Percentiles rank a stretch among this genome's conserved stretches.
Conservation (phyloP, 2,888 invertebrate genomes). For the Sicus ferrugineus region DNA sequence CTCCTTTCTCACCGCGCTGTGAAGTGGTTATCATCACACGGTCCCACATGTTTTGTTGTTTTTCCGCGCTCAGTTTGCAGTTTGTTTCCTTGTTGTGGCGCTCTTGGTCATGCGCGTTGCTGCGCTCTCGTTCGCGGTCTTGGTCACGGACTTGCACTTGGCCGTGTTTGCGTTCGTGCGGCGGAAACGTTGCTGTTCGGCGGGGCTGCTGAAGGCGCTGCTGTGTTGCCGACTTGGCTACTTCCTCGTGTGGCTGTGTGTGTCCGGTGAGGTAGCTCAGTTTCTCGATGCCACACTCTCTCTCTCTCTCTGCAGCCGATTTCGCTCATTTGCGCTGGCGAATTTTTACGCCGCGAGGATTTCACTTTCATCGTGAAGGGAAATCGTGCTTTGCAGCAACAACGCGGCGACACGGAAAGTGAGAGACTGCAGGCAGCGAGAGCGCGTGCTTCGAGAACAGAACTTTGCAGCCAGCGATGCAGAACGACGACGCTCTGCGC, state of each 20-base stretch:
- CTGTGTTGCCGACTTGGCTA: slow-evolving; percentile 18
- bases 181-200: not conserved
- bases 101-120: slow-evolving; percentile 2
- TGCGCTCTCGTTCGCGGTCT: slow-evolving; percentile 21
- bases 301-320: not conserved
- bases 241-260: slow-evolving; percentile 23
- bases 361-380: slow-evolving; percentile 42
- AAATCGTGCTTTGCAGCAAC: slow-evolving; percentile 1
- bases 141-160: slow-evolving; percentile 20
- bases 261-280: not conserved
- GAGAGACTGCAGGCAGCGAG: not conserved
- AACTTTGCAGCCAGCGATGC: slow-evolving; percentile 10
- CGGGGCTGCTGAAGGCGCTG: slow-evolving; percentile 21
- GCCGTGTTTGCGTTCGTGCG: slow-evolving; percentile 3
- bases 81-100: slow-evolving; percentile 44
- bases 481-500: not conserved
- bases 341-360: slow-evolving; percentile 38
- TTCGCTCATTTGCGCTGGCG: slow-evolving; percentile 3
- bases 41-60: slow-evolving; percentile 58
- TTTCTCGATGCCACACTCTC: slow-evolving; percentile 16
- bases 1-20: slow-evolving; percentile 31
- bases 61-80: slow-evolving; percentile 46
- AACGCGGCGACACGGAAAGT: not conserved
- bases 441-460: slow-evolving; percentile 22
- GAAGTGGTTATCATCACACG: slow-evolving; percentile 52